These are phyloP conservation scores for Mesorhabditis spiculigera DNA, from an alignment of 2,888 invertebrate genomes.

Conservation along the genomic window DNA sequence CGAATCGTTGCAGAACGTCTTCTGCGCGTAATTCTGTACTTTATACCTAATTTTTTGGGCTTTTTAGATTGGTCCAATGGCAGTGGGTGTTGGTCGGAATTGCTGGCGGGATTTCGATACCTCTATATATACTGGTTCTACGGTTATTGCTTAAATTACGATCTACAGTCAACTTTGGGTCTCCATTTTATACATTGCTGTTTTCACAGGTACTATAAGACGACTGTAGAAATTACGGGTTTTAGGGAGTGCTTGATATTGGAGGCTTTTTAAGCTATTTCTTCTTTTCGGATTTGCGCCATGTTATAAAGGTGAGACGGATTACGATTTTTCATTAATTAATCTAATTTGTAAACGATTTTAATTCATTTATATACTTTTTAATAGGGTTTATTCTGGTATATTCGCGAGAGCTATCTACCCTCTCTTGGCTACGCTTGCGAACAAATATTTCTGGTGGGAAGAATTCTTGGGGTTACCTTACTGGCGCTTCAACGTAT, in stretches of 20 bases:
- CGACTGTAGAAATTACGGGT: background rate
- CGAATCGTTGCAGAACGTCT: background rate
- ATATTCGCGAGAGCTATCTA: background rate
- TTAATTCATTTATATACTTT: too few relatives aligned
- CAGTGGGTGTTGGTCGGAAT: background rate
- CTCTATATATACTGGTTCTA: background rate
- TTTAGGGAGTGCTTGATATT: slow-evolving; percentile 1
- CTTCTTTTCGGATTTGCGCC: background rate
- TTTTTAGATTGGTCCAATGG: background rate
- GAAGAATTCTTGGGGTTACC: background rate
- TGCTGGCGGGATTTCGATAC: background rate
- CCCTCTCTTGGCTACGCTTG: slow-evolving; percentile 3
- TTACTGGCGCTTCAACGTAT: background rate
- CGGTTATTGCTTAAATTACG: background rate
- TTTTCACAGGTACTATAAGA: background rate
- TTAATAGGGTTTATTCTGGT: background rate
- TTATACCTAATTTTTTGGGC: background rate
- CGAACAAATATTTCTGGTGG: background rate
- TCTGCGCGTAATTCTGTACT: background rate
- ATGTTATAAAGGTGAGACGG: background rate
- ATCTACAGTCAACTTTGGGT: background rate
- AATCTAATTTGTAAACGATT: too few relatives aligned
- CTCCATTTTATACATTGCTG: background rate
- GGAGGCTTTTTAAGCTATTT: background rate
- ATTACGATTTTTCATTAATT: too few relatives aligned